Conservation (phyloP, 2,888 invertebrate genomes). For the Nematopogon swammerdamellus region DNA sequence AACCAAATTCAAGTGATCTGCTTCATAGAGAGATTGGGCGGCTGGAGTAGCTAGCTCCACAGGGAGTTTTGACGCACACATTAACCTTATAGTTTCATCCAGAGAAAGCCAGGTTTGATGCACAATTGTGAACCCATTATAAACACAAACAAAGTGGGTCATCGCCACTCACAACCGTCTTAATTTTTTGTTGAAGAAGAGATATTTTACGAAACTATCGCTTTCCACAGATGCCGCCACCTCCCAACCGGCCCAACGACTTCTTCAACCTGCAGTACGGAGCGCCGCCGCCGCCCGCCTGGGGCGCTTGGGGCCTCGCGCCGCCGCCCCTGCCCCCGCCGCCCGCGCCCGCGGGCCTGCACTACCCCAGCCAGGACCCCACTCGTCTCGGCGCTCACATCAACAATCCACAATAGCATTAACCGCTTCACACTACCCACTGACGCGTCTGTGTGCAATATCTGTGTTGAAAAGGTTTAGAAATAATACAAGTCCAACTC, state of each 20-base stretch:
- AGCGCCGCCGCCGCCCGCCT: slow-evolving; percentile 17
- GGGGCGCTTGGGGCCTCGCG: slow-evolving; percentile 23
- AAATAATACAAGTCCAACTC: slow-evolving; percentile 8
- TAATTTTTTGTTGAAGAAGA: no score
- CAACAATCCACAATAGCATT: slow-evolving; percentile 29
- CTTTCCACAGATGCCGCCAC: slow-evolving; percentile 40
- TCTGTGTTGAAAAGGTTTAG: slow-evolving; percentile 9
- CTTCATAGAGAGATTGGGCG: no score
- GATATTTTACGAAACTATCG: no score
- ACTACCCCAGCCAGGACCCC: slow-evolving; percentile 98
- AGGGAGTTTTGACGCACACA: no score
- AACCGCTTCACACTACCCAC: no score
- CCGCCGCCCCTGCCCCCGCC: slow-evolving; percentile 30
- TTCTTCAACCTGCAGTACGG: slow-evolving; percentile 59
- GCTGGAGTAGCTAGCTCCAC: no score
- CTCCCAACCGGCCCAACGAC: slow-evolving; percentile 56
- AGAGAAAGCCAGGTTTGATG: no score
- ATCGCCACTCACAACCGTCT: no score
- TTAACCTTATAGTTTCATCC: no score
- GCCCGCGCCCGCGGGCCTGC: slow-evolving; percentile 61
- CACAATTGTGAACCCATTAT: no score
- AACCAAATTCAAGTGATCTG: no score
- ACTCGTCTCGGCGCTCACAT: slow-evolving; percentile 76
- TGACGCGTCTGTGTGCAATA: neutral
- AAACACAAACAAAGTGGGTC: no score